phyloP scores from a whole-genome alignment of 2,888 invertebrate genomes.

The Parthenolecanium corni region DNA sequence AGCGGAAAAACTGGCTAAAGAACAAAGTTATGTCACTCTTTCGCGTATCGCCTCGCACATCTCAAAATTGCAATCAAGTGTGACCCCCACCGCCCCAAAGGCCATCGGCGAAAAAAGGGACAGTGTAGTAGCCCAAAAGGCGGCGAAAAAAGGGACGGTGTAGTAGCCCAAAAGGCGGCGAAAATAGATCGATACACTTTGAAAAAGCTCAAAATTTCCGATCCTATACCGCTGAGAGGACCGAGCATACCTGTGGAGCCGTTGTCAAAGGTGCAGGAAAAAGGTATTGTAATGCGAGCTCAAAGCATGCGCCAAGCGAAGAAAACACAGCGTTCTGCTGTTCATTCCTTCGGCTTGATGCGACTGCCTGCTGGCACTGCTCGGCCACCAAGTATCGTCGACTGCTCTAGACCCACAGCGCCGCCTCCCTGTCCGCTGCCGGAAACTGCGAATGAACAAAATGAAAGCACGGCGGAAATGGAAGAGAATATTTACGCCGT shows the following conservation, averaged over 20 bases:
- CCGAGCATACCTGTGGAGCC: slow-evolving; percentile 53
- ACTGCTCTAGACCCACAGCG: slow-evolving; percentile 55
- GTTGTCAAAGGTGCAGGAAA: slow-evolving; percentile 45
- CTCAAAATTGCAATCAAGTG: slow-evolving; percentile 19
- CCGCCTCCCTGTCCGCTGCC: slow-evolving; percentile 39
- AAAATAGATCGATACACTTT: slow-evolving; percentile 56
- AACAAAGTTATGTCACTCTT: slow-evolving; percentile 39
- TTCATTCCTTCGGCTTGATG: slow-evolving; percentile 75
- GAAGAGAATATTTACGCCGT: slow-evolving; percentile 74
- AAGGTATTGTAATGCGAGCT: slow-evolving; percentile 56
- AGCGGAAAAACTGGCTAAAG: too few species aligned
- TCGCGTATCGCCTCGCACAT: slow-evolving; percentile 40
- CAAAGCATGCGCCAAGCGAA: slow-evolving; percentile 64
- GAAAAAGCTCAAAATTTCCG: slow-evolving; percentile 67
- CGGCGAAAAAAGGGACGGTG: slow-evolving; percentile 45
- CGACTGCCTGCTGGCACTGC: slow-evolving; percentile 52
- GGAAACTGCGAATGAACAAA: slow-evolving; percentile 32
- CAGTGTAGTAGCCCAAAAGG: slow-evolving; percentile 38
- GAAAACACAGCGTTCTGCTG: slow-evolving; percentile 45
- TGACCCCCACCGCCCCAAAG: not conserved
- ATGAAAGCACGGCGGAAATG: too few species aligned
- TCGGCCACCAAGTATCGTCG: slow-evolving; percentile 65
- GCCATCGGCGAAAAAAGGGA: slow-evolving; percentile 42
- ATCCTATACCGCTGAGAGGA: slow-evolving; percentile 62
- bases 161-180: slow-evolving; percentile 32